Conservation (phyloP, 2,797 vertebrate genomes). For the Chaetodon trifasciatus region DNA sequence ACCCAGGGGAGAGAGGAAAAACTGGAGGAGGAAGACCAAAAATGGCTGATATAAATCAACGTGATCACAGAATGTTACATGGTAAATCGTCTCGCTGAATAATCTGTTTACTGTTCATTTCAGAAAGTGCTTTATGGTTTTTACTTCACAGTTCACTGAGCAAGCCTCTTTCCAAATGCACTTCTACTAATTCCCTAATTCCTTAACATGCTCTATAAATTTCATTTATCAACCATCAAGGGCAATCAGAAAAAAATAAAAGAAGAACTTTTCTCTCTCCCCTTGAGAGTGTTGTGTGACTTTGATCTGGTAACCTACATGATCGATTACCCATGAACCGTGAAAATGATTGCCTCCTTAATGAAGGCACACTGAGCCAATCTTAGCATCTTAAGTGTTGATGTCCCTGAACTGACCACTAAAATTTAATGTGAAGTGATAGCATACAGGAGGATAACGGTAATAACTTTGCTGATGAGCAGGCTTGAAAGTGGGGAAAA, state of each 20-base stretch:
- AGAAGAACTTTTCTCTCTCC: constrained; percentile 39
- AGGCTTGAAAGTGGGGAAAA: constrained; percentile 27
- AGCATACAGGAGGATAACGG: constrained; percentile 26
- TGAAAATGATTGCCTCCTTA: constrained; percentile 74
- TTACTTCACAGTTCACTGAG: constrained; percentile 49
- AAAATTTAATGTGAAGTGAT: constrained; percentile 53
- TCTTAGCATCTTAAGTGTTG: constrained; percentile 58
- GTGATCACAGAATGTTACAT: constrained; percentile 26
- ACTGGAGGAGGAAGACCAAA: constrained; percentile 17
- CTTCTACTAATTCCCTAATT: constrained; percentile 52
- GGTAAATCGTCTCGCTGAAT: constrained; percentile 39
- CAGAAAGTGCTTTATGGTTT: constrained; percentile 49
- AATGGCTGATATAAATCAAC: constrained; percentile 41
- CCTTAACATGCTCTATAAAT: constrained; percentile 49
- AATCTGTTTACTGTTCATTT: constrained; percentile 62
- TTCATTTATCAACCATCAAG: constrained; percentile 47
- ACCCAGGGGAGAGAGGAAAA: not conserved
- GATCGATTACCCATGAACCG: constrained; percentile 74
- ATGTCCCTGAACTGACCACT: constrained; percentile 73
- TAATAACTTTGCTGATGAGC: constrained; percentile 44
- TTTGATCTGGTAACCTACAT: constrained; percentile 72
- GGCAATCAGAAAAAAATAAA: constrained; percentile 7
- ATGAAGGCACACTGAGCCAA: constrained; percentile 68
- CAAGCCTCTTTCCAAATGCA: constrained; percentile 24
- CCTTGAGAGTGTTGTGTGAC: constrained; percentile 62